These are phyloP conservation scores for Galbula dea DNA, from an alignment of 2,113 vertebrate genomes.

Conservation along the genomic window DNA sequence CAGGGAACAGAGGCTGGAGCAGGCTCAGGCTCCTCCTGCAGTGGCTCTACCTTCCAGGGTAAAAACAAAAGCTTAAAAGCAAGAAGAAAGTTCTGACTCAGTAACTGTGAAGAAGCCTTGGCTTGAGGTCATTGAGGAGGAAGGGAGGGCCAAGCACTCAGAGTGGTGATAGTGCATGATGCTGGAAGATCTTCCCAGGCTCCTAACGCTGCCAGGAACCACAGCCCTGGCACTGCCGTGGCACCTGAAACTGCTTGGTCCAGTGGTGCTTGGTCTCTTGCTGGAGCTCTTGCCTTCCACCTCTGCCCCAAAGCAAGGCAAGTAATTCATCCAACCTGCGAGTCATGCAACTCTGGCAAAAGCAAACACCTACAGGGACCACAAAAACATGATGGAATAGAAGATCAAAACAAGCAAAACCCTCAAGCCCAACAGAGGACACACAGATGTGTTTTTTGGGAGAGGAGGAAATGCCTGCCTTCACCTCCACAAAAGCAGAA, in stretches of 20 bases:
- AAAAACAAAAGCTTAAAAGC: not conserved
- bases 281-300: not conserved
- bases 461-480: not conserved
- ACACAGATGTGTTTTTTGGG: not conserved
- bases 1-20: not conserved
- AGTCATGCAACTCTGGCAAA: not conserved
- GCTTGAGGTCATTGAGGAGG: not conserved
- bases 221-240: fast-evolving
- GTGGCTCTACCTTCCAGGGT: not conserved
- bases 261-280: fast-evolving
- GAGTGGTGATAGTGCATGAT: fast-evolving
- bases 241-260: not conserved
- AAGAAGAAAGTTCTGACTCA: not conserved
- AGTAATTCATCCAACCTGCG: fast-evolving
- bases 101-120: not conserved
- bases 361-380: not conserved
- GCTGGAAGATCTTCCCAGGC: not conserved
- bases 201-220: fast-evolving
- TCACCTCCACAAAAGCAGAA: not conserved
- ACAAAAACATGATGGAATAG: not conserved
- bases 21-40: not conserved
- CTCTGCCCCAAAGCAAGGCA: not conserved
- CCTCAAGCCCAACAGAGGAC: not conserved
- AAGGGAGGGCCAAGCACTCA: not conserved
- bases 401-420: not conserved